These are phyloP conservation scores for Amphipoea oculea DNA, from an alignment of 2,888 invertebrate species.

Conservation along the genomic window DNA sequence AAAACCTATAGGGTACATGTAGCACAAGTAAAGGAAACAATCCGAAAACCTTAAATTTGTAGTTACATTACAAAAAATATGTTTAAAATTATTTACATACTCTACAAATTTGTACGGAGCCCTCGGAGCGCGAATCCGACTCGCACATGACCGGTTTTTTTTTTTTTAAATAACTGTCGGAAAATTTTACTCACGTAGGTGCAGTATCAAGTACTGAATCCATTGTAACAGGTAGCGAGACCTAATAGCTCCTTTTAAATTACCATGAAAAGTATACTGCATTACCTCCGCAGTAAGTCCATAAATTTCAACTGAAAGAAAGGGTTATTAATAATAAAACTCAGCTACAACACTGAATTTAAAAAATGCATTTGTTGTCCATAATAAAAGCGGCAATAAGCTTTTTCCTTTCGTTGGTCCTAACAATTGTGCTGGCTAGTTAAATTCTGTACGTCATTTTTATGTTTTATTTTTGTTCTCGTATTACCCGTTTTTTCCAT, in stretches of 20 bases:
- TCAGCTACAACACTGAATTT: slow-evolving; percentile 4
- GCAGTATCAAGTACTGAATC: no score
- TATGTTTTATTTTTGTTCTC: slow-evolving; percentile 30
- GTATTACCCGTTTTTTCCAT: slow-evolving; percentile 5
- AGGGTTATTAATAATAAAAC: slow-evolving; percentile 30
- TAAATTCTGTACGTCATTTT: slow-evolving; percentile 27
- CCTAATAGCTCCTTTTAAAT: not conserved
- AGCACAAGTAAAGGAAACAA: no score
- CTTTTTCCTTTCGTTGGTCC: slow-evolving; percentile 42
- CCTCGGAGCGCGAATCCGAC: no score
- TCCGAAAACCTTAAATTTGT: no score
- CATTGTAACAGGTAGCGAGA: no score
- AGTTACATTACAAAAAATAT: no score
- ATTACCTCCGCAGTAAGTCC: not conserved
- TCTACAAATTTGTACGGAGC: no score
- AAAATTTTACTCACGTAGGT: no score
- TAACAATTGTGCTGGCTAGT: slow-evolving; percentile 38
- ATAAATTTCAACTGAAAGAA: slow-evolving; percentile 17
- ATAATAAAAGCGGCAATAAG: slow-evolving; percentile 42
- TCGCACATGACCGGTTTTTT: no score
- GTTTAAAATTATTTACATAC: no score
- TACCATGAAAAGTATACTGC: slow-evolving; percentile 1
- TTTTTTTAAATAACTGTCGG: no score
- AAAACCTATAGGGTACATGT: no score
- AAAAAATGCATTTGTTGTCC: slow-evolving; percentile 37